Base-by-base conservation (phyloP, 2,113 vertebrate species). In the Chloroceryle aenea region DNA sequence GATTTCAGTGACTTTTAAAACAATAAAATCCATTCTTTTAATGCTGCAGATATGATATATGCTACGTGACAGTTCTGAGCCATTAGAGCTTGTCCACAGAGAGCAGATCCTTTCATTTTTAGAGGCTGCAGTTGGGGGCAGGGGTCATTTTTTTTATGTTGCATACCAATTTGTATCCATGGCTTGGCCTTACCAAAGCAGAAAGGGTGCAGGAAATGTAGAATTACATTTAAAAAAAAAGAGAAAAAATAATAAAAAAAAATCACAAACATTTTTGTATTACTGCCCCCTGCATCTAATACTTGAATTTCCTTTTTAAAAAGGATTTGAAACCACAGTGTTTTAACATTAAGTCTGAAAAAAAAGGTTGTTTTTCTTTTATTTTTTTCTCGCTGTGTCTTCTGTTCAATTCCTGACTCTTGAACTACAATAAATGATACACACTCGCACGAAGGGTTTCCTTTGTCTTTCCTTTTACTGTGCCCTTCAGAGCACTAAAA, bases 371-470 rank as follows among this genome's bases (percentile, higher is more conserved):
- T 58, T 80, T 95, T 94, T 96, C 85, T 96, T 97, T 96, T 95
- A 71, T 91, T 61, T 66, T 66, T 64, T 43, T 66, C 30, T 97
- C 83, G 97, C 97, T 88, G 87, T 98, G 97, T 98, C 97, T 97
- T 98, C 97, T 98, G 97, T 98, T 98, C 91, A 90, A 95, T 98
- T 98, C 98, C 98, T 98, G 98, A 98, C 95, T 99, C 97, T 99
- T 98, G 98, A 99, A 99, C 97, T 98, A 98, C 98, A 99, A 99
- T 99, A 99, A 99, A 99, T 90, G 98, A 99, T 98, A 98, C 98
- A 98, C 98, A 98, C 98, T 98, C 98, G 83, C 97, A 98, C 93
- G 42, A 67, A 91, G 47, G 2, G 76, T 76, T 94, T 88, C 73
- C 66, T 72, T 90, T 73, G 75, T 95, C 83, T 89, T 96, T 95